Evolutionary conservation across 2,113 vertebrate species (phyloP).

Genomic region (Podarcis muralis): DNA sequence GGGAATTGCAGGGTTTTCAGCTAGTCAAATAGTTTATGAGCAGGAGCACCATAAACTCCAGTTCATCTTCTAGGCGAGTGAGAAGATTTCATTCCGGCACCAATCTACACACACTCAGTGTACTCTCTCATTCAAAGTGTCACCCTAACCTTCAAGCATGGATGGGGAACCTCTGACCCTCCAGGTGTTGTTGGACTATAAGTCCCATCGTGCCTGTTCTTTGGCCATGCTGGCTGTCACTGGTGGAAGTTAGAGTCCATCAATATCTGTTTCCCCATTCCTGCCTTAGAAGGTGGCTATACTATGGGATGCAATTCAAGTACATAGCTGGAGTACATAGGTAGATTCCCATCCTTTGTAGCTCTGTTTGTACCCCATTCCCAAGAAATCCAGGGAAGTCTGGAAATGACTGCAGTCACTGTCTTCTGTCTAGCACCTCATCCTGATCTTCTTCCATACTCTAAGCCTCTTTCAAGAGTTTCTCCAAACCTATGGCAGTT

Average conservation of each 20-base stretch:
- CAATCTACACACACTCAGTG: background rate
- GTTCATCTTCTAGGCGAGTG: background rate
- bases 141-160: too few relatives aligned
- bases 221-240: too few relatives aligned
- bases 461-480: background rate
- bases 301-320: background rate
- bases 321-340: background rate
- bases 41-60: background rate
- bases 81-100: background rate
- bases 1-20: background rate
- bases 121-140: background rate
- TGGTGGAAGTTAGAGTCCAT: too few relatives aligned
- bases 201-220: too few relatives aligned
- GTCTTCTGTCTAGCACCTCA: background rate
- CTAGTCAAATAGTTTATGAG: background rate
- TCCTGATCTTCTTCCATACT: background rate
- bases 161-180: too few relatives aligned
- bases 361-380: background rate
- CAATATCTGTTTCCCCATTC: too few relatives aligned
- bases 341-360: background rate
- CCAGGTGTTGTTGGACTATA: too few relatives aligned
- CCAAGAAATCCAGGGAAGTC: background rate
- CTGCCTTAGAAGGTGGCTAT: too few relatives aligned
- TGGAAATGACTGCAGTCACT: background rate
- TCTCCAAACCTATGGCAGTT: background rate